phyloP scores from a whole-genome alignment of 1,140 invertebrate species.

The Sinella curviseta region DNA sequence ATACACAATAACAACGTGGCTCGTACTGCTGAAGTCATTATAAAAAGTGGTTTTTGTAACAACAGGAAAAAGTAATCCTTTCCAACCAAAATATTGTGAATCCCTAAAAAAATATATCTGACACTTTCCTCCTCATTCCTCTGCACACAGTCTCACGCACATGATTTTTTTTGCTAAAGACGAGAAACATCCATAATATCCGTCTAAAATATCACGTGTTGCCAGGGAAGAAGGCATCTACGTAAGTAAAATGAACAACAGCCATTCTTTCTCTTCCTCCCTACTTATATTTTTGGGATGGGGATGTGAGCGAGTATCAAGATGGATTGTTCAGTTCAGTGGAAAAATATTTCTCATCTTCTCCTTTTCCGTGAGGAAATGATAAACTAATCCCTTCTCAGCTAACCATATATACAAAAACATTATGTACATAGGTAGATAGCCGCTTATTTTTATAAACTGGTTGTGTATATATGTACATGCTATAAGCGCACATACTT shows the following conservation, averaged over 20 bases:
- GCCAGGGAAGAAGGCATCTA: not conserved
- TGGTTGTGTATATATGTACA: no score
- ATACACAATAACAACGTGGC: not conserved
- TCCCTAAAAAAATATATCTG: not conserved
- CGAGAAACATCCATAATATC: not conserved
- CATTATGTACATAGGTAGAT: no score
- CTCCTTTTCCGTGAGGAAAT: constrained; percentile 20
- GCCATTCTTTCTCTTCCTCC: not conserved
- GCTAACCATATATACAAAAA: not conserved
- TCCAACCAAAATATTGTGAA: not conserved
- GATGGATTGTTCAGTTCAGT: constrained; percentile 22
- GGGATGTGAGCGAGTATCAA: not conserved
- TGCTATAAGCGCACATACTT: no score
- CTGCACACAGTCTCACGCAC: not conserved
- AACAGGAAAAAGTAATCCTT: not conserved
- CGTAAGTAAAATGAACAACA: not conserved
- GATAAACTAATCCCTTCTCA: constrained; percentile 23
- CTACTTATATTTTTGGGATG: not conserved
- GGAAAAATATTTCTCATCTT: constrained; percentile 26
- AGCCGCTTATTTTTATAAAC: no score
- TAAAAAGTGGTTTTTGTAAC: not conserved
- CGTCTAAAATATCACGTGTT: not conserved
- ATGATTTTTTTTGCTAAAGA: not conserved
- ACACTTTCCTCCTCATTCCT: no score
- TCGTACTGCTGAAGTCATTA: not conserved